phyloP scores from a whole-genome alignment of 2,888 invertebrate species.

The Aphidius colemani region DNA sequence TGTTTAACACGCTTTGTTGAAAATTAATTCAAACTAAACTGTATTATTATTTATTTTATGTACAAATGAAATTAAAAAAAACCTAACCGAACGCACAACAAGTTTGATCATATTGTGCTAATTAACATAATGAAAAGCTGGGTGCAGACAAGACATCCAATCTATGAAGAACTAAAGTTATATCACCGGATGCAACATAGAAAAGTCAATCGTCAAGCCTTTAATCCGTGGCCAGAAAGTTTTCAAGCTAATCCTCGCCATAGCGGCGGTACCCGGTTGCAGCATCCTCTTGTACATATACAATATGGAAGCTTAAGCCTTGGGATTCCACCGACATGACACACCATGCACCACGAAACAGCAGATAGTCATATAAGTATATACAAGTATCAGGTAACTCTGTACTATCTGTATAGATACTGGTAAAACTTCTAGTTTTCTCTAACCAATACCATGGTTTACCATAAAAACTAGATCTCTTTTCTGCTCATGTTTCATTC shows the following conservation, averaged over 20 bases:
- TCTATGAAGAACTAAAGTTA: slow-evolving; percentile 36
- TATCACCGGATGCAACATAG: slow-evolving; percentile 34
- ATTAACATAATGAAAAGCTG: slow-evolving; percentile 59
- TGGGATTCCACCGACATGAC: slow-evolving; percentile 58
- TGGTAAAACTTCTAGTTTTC: slow-evolving; percentile 13
- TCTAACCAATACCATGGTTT: slow-evolving; percentile 27
- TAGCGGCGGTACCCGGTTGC: slow-evolving; percentile 30
- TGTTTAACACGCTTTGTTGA: slow-evolving; percentile 32
- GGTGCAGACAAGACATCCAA: slow-evolving; percentile 28
- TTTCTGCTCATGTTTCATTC: slow-evolving; percentile 11
- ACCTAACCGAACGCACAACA: slow-evolving; percentile 22
- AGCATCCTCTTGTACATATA: slow-evolving; percentile 40
- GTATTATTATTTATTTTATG: neutral
- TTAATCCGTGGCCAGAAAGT: slow-evolving; percentile 60
- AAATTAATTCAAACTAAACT: slow-evolving; percentile 6
- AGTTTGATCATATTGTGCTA: slow-evolving; percentile 54
- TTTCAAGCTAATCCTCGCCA: slow-evolving; percentile 57
- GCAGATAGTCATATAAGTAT: slow-evolving; percentile 38
- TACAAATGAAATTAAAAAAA: neutral
- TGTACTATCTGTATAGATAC: slow-evolving; percentile 14
- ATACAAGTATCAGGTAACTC: slow-evolving; percentile 20
- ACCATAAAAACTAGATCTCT: slow-evolving; percentile 3
- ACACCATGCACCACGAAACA: slow-evolving; percentile 54
- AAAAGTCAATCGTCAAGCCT: slow-evolving; percentile 59
- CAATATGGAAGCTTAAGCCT: slow-evolving; percentile 50